Evolutionary conservation across 2,113 vertebrate genomes (phyloP).

Genomic region (Heloderma charlesbogerti): DNA sequence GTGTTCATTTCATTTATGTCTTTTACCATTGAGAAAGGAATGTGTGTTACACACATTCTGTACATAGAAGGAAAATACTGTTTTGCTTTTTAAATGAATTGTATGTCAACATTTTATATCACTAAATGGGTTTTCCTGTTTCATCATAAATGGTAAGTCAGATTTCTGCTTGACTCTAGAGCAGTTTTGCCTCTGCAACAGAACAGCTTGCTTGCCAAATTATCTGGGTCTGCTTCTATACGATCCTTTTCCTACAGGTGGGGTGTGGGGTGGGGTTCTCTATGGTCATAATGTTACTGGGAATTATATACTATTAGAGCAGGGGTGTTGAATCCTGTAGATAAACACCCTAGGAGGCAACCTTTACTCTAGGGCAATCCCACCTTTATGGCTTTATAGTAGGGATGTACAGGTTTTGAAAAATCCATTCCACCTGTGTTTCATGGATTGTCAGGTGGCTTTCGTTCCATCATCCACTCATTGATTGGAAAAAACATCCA

Average conservation of each 20-base stretch:
- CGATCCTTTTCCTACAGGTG: background rate
- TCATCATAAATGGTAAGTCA: slow-evolving; percentile 57
- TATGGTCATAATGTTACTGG: background rate
- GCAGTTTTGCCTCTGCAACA: slow-evolving; percentile 11
- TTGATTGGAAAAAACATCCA: too few relatives aligned
- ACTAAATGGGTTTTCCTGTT: slow-evolving; percentile 56
- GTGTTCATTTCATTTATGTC: slow-evolving; percentile 1
- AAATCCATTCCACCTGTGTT: too few relatives aligned
- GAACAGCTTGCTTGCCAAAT: background rate
- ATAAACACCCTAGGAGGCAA: too few relatives aligned
- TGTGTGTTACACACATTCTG: background rate
- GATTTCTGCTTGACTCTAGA: slow-evolving; percentile 58
- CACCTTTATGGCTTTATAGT: too few relatives aligned
- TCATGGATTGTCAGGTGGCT: too few relatives aligned
- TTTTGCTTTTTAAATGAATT: slow-evolving; percentile 65
- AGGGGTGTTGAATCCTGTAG: background rate
- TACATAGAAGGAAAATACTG: slow-evolving; percentile 73
- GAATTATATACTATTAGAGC: background rate
- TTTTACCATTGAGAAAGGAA: background rate
- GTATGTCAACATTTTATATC: slow-evolving; percentile 74
- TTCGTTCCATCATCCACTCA: too few relatives aligned
- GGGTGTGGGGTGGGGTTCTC: too few relatives aligned
- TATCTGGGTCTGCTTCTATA: background rate
- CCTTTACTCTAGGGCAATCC: too few relatives aligned
- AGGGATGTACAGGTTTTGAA: too few relatives aligned